Evolutionary conservation across 2,888 invertebrate species (phyloP), one percentile per base, ranked within the genome.

Genomic region (Brachypterus glaber): DNA sequence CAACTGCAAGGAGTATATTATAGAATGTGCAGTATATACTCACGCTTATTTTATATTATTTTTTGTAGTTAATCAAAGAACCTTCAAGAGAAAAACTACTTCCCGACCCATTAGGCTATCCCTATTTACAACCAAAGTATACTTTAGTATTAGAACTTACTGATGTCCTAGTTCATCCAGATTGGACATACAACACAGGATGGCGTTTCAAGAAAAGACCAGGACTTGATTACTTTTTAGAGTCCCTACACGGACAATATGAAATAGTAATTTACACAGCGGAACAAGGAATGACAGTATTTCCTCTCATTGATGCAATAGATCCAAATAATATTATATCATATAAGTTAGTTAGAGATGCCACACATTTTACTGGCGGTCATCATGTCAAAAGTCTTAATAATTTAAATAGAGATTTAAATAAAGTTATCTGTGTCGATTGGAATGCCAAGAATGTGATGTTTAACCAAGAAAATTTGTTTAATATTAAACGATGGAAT

Each of bases 171-270:
- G 90, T 98, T 9, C 92, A 96, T 64, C 96, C 97, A 0, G 96
- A 97, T 64, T 98, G 97, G 97, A 95, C 95, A 66, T 93, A 93
- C 62, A 82, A 85, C 66, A 95, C 93, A 43, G 96, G 96, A 2
- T 97, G 95, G 95, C 78, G 96, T 51, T 98, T 97, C 64, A 95
- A 96, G 68, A 98, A 97, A 67, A 78, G 97, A 35, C 96, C 97
- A 1, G 60, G 59, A 33, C 79, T 98, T 0, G 95, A 97, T 58
- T 83, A 88, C 52, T 96, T 98, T 62, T 68, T 98, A n/a, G 87
- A 92, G 56, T 50, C 54, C 3, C 46, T 64, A n/a, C 58, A 57
- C 44, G 59, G 59, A 7, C 72, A 83, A 51, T 98, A 89, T 69
- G 98, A 98, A 72, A 81, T 95, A 45, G 93, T 98, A 3, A 80